Conservation (phyloP, 1,140 invertebrate species). For the Tyrophagus putrescentiae region DNA sequence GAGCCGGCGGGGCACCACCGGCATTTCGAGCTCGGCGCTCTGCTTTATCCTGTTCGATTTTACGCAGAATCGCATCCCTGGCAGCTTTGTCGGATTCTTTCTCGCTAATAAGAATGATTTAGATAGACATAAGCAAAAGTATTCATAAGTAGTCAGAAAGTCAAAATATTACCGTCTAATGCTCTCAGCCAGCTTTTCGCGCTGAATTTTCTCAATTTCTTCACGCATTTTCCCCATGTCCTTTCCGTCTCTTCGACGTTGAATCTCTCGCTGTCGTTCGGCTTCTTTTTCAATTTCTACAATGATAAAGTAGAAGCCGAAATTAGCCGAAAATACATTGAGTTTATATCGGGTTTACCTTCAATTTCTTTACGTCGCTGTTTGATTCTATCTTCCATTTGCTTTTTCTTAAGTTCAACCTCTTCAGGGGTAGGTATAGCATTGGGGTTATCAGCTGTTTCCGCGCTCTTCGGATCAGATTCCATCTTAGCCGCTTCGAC, state of each 20-base stretch:
- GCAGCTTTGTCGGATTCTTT: slow-evolving; percentile 13
- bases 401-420: neutral
- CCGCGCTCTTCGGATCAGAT: neutral
- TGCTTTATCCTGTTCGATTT: slow-evolving; percentile 14
- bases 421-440: neutral
- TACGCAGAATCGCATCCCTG: slow-evolving; percentile 14
- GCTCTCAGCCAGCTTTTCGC: neutral
- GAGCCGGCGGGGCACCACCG: neutral
- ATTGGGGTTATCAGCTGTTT: neutral
- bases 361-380: slow-evolving; percentile 8
- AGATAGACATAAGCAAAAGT: no score
- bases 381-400: slow-evolving; percentile 13
- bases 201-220: neutral
- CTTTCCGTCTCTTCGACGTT: slow-evolving; percentile 12
- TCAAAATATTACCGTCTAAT: no score
- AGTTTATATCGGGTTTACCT: neutral
- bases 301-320: neutral
- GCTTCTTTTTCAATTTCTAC: slow-evolving; percentile 19
- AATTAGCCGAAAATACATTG: neutral
- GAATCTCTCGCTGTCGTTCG: slow-evolving; percentile 6
- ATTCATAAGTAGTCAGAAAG: no score
- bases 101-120: no score
- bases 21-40: neutral
- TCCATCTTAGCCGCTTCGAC: neutral
- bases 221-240: slow-evolving; percentile 19